Evolutionary conservation across 2,113 vertebrate species (phyloP), one percentile per base, ranked within the genome.

Genomic region (Lamprotornis superbus): DNA sequence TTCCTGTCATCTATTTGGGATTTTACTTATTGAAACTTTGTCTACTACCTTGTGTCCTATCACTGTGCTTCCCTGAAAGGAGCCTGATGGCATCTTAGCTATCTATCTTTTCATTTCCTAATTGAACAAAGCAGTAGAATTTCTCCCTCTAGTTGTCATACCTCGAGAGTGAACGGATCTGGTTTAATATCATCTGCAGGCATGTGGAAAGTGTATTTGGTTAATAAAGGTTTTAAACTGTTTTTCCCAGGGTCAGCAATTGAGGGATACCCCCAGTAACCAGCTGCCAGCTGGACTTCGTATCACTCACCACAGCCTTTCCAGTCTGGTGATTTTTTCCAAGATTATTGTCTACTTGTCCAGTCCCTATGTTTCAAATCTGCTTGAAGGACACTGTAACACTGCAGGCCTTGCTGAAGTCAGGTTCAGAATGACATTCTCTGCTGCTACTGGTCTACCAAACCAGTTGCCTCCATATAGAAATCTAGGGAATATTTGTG

Each of bases 1-100:
- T 49, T 19, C 1, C 2, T 1, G 1, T 63, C 7, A 15, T 31
- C 10, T 49, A 3, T 39, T 25, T 46, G 37, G 28, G 20, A 57
- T 81, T 89, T 90, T 23, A 10, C 3, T 18, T 79, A 13, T 9
- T 79, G 56, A 39, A 79, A 35, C 28, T 57, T 57, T 31, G 33
- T 56, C 23, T n/a, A 7, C 20, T 68, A 13, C n/a, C 6, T 69
- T 40, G 30, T 76, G 24, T 68, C 12, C n/a, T 73, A 3, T 52
- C 21, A 6, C 11, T 31, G 4, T 75, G 19, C 39, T 67, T 65
- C 60, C 60, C 35, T 75, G 71, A 83, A 85, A 68, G 28, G 8
- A 79, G 6, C 14, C 24, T 2, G 5, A 3, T 33, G 78, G 15
- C 4, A 0, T 64, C 52, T 70, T 73, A 40, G 4, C 64, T 57